Conservation (phyloP, 1,140 invertebrate genomes). For the Zaprionus kolodkinae region DNA sequence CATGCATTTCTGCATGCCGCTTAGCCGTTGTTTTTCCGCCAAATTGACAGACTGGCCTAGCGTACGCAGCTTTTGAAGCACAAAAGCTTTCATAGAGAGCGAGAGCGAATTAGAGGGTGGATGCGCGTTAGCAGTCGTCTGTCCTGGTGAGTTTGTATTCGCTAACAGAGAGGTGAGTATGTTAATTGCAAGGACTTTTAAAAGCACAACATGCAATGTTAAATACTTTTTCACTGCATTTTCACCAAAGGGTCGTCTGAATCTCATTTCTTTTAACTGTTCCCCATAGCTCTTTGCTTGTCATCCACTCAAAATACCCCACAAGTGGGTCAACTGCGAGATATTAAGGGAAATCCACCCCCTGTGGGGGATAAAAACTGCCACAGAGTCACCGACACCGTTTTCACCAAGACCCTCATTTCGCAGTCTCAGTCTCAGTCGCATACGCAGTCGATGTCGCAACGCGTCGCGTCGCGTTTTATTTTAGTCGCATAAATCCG, state of each 20-base stretch:
- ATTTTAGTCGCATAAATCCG: conserved; percentile 28
- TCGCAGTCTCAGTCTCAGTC: conserved; percentile 21
- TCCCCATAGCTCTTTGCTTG: too few relatives aligned
- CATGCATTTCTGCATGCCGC: background rate
- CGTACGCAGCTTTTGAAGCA: conserved; percentile 8
- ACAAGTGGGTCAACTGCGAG: background rate
- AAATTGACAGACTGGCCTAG: conserved; percentile 39
- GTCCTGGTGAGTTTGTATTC: conserved; percentile 4
- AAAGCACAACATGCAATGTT: background rate
- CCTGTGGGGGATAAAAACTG: conserved; percentile 33
- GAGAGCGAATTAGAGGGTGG: background rate
- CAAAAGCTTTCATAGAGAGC: conserved; percentile 5
- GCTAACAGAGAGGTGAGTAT: conserved; percentile 18
- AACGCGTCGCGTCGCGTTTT: conserved; percentile 20
- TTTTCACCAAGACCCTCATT: conserved; percentile 22
- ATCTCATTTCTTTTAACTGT: background rate
- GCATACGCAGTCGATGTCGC: conserved; percentile 31
- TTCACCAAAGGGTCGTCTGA: background rate
- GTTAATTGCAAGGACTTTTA: conserved; percentile 19
- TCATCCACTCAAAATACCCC: conserved; percentile 3
- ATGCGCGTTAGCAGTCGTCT: background rate
- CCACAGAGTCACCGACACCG: conserved; percentile 13
- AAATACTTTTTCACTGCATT: background rate
- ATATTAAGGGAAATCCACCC: conserved; percentile 17
- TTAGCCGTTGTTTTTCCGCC: conserved; percentile 40